A percentile compares a stretch with the other conserved stretches of the same genome.
Conservation (phyloP, 2,888 invertebrate genomes). For the Rhamnusium bicolor region DNA sequence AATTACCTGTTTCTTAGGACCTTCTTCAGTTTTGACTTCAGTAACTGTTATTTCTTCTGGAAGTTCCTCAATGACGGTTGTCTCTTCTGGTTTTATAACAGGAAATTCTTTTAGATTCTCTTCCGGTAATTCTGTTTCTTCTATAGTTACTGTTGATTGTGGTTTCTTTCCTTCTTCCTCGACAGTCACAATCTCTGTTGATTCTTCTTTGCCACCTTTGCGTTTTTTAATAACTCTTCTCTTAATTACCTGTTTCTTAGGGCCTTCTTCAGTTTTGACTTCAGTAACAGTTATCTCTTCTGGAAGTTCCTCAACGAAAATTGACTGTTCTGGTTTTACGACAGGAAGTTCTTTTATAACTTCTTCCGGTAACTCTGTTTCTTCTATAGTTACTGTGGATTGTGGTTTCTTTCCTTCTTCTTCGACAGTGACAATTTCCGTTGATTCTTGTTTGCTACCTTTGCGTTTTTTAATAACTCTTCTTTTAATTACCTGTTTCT, state of each 20-base stretch:
- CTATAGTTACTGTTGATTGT: constrained; percentile 56
- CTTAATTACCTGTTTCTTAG: constrained; percentile 61
- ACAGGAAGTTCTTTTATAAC: constrained; percentile 46
- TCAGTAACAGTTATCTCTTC: constrained; percentile 55
- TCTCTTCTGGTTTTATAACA: constrained; percentile 53
- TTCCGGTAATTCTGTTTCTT: constrained; percentile 67
- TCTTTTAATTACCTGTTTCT: constrained; percentile 62
- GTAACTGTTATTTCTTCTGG: constrained; percentile 69
- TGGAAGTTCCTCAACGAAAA: constrained; percentile 54
- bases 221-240: constrained; percentile 65
- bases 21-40: neutral
- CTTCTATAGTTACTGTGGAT: constrained; percentile 68
- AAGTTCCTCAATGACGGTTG: constrained; percentile 60
- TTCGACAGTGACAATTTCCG: constrained; percentile 69
- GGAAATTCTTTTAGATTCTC: constrained; percentile 57
- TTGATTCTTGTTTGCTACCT: constrained; percentile 62
- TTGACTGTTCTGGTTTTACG: constrained; percentile 59
- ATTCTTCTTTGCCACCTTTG: constrained; percentile 63
- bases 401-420: constrained; percentile 67
- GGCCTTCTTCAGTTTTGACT: constrained; percentile 55
- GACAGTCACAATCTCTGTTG: constrained; percentile 61
- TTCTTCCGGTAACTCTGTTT: constrained; percentile 55
- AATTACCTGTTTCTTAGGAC: neutral
- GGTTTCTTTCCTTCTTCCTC: constrained; percentile 61
- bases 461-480: constrained; percentile 63